These are phyloP conservation scores for Aviceda subcristata DNA, from an alignment of 2,113 vertebrate genomes.

Conservation along the genomic window DNA sequence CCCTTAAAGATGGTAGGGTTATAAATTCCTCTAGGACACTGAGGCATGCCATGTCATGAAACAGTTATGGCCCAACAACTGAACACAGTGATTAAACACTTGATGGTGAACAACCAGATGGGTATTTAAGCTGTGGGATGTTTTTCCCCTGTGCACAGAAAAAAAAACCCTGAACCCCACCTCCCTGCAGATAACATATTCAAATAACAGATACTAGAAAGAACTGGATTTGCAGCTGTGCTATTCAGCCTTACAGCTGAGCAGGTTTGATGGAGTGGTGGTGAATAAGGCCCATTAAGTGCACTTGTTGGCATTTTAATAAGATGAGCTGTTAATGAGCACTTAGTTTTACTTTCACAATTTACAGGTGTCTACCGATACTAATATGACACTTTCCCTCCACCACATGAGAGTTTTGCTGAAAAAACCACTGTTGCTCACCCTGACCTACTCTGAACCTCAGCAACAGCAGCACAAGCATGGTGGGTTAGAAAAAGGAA, in stretches of 20 bases:
- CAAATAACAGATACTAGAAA: neutral
- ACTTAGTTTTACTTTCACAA: neutral
- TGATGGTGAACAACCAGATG: neutral
- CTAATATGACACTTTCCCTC: neutral
- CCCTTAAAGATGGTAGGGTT: neutral
- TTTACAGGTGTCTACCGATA: neutral
- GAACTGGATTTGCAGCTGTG: neutral
- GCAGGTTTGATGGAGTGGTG: neutral
- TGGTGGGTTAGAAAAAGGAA: neutral
- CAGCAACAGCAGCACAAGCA: neutral
- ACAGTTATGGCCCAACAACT: neutral
- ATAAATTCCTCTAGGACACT: neutral
- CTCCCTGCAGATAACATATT: neutral
- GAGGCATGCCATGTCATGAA: fast-evolving
- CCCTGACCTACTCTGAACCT: neutral
- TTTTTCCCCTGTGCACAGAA: neutral
- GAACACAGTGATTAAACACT: neutral
- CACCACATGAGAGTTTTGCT: neutral
- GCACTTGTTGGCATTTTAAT: neutral
- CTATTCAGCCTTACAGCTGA: neutral
- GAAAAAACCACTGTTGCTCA: fast-evolving
- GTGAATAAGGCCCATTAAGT: neutral
- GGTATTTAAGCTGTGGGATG: neutral
- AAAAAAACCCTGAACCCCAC: neutral
- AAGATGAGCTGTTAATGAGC: neutral